These are phyloP conservation scores for Ommatoiulus sabulosus DNA, from an alignment of 2,888 invertebrate genomes.

Conservation along the genomic window DNA sequence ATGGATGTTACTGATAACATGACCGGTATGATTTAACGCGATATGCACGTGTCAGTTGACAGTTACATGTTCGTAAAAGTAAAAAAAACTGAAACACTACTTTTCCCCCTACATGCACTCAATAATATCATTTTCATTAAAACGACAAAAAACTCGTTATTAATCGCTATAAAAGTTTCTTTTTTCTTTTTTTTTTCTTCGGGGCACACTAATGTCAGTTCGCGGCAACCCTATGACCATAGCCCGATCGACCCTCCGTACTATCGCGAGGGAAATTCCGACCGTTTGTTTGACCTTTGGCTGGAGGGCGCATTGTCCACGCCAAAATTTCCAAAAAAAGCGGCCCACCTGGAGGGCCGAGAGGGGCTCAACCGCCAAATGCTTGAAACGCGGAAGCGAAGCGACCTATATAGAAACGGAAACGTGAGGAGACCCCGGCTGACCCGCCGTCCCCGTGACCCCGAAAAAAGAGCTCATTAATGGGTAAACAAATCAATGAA, in stretches of 20 bases:
- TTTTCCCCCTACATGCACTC: too few relatives aligned
- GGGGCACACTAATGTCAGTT: not conserved
- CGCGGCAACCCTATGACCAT: conserved; percentile 18
- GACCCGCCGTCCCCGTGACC: conserved; percentile 39
- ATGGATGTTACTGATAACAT: too few relatives aligned
- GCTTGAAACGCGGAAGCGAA: conserved; percentile 30
- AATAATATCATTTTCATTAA: too few relatives aligned
- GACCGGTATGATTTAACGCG: too few relatives aligned
- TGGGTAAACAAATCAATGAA: conserved; percentile 23
- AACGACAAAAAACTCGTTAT: not conserved
- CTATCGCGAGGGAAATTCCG: not conserved
- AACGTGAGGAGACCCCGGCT: conserved; percentile 18
- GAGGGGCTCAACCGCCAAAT: not conserved
- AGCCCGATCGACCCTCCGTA: not conserved
- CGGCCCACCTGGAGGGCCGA: conserved; percentile 31
- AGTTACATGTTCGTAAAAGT: too few relatives aligned
- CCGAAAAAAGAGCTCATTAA: not conserved
- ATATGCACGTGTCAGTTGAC: too few relatives aligned
- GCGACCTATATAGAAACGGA: not conserved
- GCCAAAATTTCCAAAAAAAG: not conserved
- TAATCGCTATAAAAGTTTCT: not conserved
- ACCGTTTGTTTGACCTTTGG: conserved; percentile 36
- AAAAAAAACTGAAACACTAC: too few relatives aligned
- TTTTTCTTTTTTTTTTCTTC: too few relatives aligned
- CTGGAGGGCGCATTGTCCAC: not conserved